Evolutionary conservation across 2,113 vertebrate species (phyloP).

Genomic region (Lophius piscatorius): DNA sequence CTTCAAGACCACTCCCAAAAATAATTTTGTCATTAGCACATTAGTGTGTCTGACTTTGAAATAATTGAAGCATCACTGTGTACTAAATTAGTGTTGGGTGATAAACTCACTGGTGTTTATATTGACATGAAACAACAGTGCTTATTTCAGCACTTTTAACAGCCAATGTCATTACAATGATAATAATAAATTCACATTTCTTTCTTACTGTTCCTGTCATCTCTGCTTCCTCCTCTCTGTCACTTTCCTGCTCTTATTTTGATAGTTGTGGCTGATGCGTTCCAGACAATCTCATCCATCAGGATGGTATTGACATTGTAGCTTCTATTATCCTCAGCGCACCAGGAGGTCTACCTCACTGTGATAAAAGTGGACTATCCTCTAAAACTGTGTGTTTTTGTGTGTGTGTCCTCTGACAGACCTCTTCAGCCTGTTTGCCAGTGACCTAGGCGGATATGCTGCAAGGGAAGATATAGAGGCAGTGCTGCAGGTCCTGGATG

Average conservation of each 20-base stretch:
- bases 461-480: conserved; percentile 95
- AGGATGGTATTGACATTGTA: conserved; percentile 7
- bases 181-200: no score
- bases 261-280: conserved; percentile 1
- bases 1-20: no score
- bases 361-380: conserved; percentile 22
- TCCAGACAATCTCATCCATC: conserved; percentile 11
- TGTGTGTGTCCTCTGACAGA: conserved; percentile 78
- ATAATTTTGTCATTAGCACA: no score
- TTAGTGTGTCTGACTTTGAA: neutral
- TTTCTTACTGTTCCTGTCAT: neutral
- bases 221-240: neutral
- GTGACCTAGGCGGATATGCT: conserved; percentile 92
- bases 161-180: no score
- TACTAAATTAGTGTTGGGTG: no score
- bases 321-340: neutral
- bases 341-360: conserved; percentile 17
- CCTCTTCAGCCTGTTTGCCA: conserved; percentile 98
- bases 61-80: no score
- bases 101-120: neutral
- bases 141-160: no score
- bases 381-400: conserved; percentile 13
- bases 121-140: neutral
- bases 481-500: conserved; percentile 92
- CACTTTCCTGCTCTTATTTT: neutral